A percentile compares a stretch with the other conserved stretches of the same genome.
phyloP scores from a whole-genome alignment of 2,113 vertebrate genomes.

The Oriolus oriolus region DNA sequence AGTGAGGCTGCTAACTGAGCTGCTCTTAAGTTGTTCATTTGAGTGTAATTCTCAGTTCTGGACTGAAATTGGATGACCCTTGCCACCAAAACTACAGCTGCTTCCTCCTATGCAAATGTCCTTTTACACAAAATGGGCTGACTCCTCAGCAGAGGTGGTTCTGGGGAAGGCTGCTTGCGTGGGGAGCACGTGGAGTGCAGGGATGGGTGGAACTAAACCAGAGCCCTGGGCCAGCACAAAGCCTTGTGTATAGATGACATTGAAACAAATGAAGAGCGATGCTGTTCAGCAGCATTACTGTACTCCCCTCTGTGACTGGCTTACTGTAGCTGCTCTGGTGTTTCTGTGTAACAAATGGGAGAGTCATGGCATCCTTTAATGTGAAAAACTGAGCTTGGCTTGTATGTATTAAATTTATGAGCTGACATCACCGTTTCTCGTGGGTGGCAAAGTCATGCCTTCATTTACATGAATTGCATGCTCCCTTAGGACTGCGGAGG shows the following conservation, averaged over 20 bases:
- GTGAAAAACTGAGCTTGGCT: background rate
- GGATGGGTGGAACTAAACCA: background rate
- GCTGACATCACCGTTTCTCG: background rate
- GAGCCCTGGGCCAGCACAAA: background rate
- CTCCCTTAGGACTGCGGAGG: background rate
- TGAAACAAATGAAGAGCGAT: background rate
- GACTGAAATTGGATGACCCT: background rate
- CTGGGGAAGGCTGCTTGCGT: background rate
- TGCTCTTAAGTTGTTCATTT: background rate
- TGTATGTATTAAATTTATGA: background rate
- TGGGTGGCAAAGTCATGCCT: background rate
- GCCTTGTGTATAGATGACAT: background rate
- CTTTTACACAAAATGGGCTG: background rate
- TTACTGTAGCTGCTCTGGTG: background rate
- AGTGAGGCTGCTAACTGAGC: background rate
- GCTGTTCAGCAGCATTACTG: background rate
- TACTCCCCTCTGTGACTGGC: background rate
- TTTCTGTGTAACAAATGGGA: background rate
- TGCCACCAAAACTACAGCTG: background rate
- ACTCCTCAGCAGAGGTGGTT: background rate
- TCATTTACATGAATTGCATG: background rate
- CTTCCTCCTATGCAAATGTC: conserved; percentile 21
- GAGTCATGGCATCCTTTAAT: background rate
- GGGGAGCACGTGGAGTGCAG: background rate
- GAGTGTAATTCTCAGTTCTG: background rate